Percentiles rank a stretch among this genome's conserved stretches.
Conservation (phyloP, 1,140 invertebrate species). For the Heliconius nattereri region DNA sequence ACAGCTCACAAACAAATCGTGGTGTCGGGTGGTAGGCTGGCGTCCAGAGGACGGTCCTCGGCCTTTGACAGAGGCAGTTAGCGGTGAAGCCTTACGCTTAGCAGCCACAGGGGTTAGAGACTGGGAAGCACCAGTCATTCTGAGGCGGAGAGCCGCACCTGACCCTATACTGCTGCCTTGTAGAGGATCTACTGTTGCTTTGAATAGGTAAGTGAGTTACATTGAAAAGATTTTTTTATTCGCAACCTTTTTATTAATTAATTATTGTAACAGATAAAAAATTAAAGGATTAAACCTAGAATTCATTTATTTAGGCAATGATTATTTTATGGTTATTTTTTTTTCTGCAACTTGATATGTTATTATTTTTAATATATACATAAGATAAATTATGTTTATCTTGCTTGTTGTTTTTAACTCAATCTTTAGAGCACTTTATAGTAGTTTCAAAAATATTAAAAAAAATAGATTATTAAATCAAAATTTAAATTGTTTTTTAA, state of each 20-base stretch:
- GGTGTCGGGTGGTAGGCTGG: constrained; percentile 89
- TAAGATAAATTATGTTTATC: no score
- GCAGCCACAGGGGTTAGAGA: constrained; percentile 87
- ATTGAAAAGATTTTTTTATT: background rate
- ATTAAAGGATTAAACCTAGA: no score
- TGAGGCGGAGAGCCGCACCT: constrained; percentile 87
- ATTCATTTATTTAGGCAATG: no score
- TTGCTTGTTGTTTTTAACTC: no score
- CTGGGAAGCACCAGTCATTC: constrained; percentile 93
- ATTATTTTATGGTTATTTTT: no score
- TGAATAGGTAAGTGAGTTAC: constrained; percentile 49
- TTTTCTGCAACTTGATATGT: no score
- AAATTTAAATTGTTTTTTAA: no score
- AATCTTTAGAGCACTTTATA: no score
- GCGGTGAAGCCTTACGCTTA: constrained; percentile 79
- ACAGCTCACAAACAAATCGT: constrained; percentile 91
- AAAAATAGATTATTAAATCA: no score
- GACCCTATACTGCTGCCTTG: constrained; percentile 91
- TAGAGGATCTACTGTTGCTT: constrained; percentile 86
- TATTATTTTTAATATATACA: background rate
- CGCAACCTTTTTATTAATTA: no score
- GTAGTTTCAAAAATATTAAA: no score
- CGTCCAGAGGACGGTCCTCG: constrained; percentile 89
- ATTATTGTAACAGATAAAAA: no score
- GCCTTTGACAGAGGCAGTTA: constrained; percentile 81